Evolutionary conservation across 2,888 invertebrate species (phyloP), one percentile per base, ranked within the genome.

Genomic region (Tinea pellionella): DNA sequence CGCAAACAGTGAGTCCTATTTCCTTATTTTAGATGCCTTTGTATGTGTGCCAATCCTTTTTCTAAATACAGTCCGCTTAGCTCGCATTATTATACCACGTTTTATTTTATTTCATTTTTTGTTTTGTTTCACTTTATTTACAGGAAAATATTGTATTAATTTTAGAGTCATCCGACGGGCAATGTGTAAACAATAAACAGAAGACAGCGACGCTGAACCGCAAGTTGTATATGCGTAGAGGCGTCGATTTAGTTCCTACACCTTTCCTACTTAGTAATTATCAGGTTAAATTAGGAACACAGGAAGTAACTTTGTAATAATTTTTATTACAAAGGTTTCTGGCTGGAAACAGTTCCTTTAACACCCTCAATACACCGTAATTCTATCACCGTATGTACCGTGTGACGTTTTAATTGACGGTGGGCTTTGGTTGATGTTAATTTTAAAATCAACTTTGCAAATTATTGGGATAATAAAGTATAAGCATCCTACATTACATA

Each of bases 191-290:
- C 32, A 12, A 30, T 15, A 30, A 24, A 2, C 43, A n/a, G 24
- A 68, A 67, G 62, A 68, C 72, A 63, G 71, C 69, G 59, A 79
- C 83, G 9, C 64, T 82, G 42, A 70, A 67, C 63, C 74, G 75
- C 30, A 73, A 71, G 51, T 68, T 75, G 61, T 68, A 67, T 43
- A 68, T 67, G 61, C 73, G 74, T 57, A 77, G 78, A 65, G 76
- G 77, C 63, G 69, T 78, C 66, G 82, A 85, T 62, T 68, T 86
- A 67, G 87, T 88, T 71, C 88, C 88, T 71, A 88, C 88, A 62
- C 88, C 88, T 63, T 88, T 88, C 71, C 71, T 87, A 66, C 78
- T 88, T 61, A 87, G 88, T 74, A 86, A 87, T 72, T 88, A 87
- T 68, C 80, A 72, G 58, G 74, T 74, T 47, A 61, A 61, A 59